Conservation (phyloP, 1,140 invertebrate species). For the Aphaenogaster floridana region DNA sequence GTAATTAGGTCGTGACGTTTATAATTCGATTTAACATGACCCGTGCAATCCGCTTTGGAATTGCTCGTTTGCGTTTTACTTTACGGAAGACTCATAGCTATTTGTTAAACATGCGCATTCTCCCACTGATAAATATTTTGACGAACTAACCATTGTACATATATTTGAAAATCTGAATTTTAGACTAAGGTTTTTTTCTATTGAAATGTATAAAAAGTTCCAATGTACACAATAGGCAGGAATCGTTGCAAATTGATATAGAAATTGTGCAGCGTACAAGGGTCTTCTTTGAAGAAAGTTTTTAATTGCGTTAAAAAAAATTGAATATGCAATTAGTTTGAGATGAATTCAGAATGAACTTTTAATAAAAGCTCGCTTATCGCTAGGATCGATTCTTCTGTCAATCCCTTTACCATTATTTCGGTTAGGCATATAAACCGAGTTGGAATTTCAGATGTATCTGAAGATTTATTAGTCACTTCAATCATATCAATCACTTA, state of each 20-base stretch:
- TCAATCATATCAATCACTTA: no score
- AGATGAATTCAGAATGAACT: neutral
- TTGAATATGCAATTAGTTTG: neutral
- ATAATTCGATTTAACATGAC: constrained; percentile 60
- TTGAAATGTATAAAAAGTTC: neutral
- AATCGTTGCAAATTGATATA: neutral
- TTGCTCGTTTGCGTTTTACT: constrained; percentile 57
- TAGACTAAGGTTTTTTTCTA: neutral
- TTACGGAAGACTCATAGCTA: constrained; percentile 24
- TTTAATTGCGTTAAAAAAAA: neutral
- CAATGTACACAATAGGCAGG: neutral
- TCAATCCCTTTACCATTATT: neutral
- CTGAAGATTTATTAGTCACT: neutral
- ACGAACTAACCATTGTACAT: constrained; percentile 1
- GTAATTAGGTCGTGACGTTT: constrained; percentile 65
- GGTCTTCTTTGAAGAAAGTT: neutral
- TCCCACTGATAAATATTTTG: constrained; percentile 38
- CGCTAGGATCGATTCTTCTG: neutral
- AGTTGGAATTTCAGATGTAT: neutral
- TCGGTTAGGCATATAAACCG: neutral
- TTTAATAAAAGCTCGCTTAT: constrained; percentile 11
- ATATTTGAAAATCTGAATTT: neutral
- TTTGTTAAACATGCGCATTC: constrained; percentile 42
- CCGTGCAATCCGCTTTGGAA: constrained; percentile 54
- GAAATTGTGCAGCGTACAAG: neutral